These are phyloP conservation scores for Urechis unicinctus DNA, from an alignment of 2,888 invertebrate genomes.

Conservation along the genomic window DNA sequence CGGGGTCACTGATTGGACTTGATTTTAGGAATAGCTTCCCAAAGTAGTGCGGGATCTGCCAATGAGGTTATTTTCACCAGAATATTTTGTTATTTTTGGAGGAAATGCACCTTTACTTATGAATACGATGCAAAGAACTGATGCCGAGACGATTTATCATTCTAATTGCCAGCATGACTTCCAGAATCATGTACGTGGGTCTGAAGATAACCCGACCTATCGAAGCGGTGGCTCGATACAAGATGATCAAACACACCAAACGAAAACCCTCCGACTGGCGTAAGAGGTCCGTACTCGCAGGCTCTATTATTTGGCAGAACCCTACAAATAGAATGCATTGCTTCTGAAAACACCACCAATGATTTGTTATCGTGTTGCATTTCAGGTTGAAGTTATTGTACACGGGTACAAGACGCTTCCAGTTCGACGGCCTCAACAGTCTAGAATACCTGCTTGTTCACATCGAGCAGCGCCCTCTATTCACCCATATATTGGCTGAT, in stretches of 20 bases:
- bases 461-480: conserved; percentile 26
- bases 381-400: conserved; percentile 76
- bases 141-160: background rate
- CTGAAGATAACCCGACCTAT: conserved; percentile 89
- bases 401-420: conserved; percentile 74
- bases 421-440: conserved; percentile 79
- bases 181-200: conserved; percentile 52
- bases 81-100: too few relatives aligned
- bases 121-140: too few relatives aligned
- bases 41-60: too few relatives aligned
- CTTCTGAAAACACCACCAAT: background rate
- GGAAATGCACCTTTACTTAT: too few relatives aligned
- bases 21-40: too few relatives aligned
- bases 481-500: conserved; percentile 43
- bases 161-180: conserved; percentile 4
- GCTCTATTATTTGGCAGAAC: background rate
- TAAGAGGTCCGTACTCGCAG: conserved; percentile 32
- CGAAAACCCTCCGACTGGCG: conserved; percentile 35
- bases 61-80: too few relatives aligned
- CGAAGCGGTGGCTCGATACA: conserved; percentile 85
- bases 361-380: conserved; percentile 2
- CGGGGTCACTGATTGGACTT: too few relatives aligned
- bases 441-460: conserved; percentile 63
- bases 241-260: conserved; percentile 82
- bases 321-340: background rate